Base-by-base conservation (phyloP, 2,797 vertebrate species). In the Ctenosaura bakeri region DNA sequence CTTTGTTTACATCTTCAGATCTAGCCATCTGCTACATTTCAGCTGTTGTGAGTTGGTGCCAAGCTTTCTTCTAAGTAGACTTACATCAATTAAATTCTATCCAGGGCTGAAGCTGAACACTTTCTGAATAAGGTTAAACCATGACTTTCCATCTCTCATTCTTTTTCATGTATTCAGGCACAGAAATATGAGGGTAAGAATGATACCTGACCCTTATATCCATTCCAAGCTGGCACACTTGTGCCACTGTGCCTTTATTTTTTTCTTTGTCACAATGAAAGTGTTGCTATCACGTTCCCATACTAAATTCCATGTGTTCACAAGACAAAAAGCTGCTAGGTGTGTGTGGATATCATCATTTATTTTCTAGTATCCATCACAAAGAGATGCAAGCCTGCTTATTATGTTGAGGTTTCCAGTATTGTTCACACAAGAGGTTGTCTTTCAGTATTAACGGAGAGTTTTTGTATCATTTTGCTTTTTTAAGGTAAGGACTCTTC, bases 11-110 rank as follows among this genome's bases (percentile, higher is more conserved):
- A 96, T 96, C 93, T 95, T 94, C 91, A 93, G 91, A 94, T 96
- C 92, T 92, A 93, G 94, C 94, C 96, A 96, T 96, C 96, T 96
- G 96, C 96, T 96, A 93, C 92, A 89, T 88, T 96, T 96, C 96
- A 96, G 95, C 96, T 96, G 96, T 94, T 96, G 94, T 90, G 92
- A 95, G 94, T 93, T 93, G 91, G 94, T 96, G 96, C 95, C 96
- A 96, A 88, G 76, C 90, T 92, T 93, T 93, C 87, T 94, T 93
- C 95, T 86, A 92, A 95, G 94, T 85, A 94, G 84, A 87, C 92
- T 90, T 93, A 90, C 95, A 93, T 94, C 95, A 94, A 90, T 95
- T 79, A 90, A 88, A 94, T 95, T 95, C 95, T 94, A 93, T 90
- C 88, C 90, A 93, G 87, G 79, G 91, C 88, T 69, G 66, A 89